Evolutionary conservation across 2,113 vertebrate species (phyloP).

Genomic region (Capreolus pygargus): DNA sequence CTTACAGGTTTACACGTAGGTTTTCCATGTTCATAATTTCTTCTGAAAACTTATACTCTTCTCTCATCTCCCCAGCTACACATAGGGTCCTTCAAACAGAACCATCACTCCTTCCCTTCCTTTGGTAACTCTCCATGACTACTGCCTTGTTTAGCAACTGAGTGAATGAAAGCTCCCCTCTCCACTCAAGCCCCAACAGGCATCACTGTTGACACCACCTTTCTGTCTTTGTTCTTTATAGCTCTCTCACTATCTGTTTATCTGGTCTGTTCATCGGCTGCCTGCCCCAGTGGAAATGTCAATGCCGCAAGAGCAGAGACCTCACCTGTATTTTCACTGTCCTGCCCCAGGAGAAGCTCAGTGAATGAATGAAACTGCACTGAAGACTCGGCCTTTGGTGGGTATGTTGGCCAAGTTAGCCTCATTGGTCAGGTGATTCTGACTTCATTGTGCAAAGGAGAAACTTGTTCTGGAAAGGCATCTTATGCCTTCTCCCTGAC

Average conservation of each 20-base stretch:
- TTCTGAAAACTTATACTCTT: neutral
- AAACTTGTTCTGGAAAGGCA: neutral
- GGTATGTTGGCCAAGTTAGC: neutral
- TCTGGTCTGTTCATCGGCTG: neutral
- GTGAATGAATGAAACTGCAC: no score
- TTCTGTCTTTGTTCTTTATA: neutral
- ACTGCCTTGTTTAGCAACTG: neutral
- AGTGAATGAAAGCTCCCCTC: neutral
- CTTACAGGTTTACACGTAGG: neutral
- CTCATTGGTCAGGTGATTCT: neutral
- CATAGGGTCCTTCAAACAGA: neutral
- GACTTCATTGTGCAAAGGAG: neutral
- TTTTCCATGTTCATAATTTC: neutral
- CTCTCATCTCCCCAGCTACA: neutral
- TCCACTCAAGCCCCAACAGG: neutral
- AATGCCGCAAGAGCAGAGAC: neutral
- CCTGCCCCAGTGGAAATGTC: neutral
- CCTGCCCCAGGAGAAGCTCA: neutral
- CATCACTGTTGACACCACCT: neutral
- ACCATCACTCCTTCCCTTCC: neutral
- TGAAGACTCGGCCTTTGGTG: neutral
- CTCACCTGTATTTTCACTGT: neutral
- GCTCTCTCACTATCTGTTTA: neutral
- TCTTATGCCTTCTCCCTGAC: neutral
- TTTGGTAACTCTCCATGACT: neutral